Base-by-base conservation (phyloP, 2,113 vertebrate species). In the Globicephala melas region DNA sequence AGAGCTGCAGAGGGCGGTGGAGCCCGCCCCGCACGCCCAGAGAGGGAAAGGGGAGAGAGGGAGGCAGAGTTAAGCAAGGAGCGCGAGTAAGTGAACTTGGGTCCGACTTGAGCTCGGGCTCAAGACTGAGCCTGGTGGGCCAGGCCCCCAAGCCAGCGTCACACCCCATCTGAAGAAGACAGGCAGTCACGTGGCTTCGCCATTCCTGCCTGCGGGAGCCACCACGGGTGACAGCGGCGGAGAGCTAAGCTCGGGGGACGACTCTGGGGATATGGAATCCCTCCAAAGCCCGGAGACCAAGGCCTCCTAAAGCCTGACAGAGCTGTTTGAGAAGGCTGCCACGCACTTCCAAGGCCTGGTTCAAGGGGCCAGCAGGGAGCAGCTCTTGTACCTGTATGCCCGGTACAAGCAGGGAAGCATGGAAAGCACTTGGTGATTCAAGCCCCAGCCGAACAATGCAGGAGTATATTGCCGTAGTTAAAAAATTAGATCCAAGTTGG, bases 381-480 rank as follows among this genome's bases (percentile, higher is more conserved):
- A 99, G 98, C 99, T 99, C 53, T 98, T 99, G 65, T 99, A 99
- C 98, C 99, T 99, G 98, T 99, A 99, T 82, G 99, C 99, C 67
- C 98, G 99, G 58, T 99, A 99, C 98, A 99, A 99, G 98, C 99
- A 99, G 99, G 99, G 99, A 99, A 96, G 99, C 99, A 1, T 99
- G 99, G 99, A 99, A 99, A 98, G 99, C 99, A 71, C 98, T 99
- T 68, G 99, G 99, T 55, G 99, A 99, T 95, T 99, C 99, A 98
- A 99, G 98, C 81, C 97, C 98, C 21, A 99, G 99, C 55, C 99
- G 99, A 95, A 99, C 99, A 38, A 99, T 99, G 99, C 99, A 98
- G 97, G 99, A 99, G 74, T 99, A 99, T 65, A 96, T 99, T 33
- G 98, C 99, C 38, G 98, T 98, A 47, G 99, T 99, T 95, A 99